Evolutionary conservation across 2,113 vertebrate species (phyloP).

Genomic region (Dromaius novaehollandiae): DNA sequence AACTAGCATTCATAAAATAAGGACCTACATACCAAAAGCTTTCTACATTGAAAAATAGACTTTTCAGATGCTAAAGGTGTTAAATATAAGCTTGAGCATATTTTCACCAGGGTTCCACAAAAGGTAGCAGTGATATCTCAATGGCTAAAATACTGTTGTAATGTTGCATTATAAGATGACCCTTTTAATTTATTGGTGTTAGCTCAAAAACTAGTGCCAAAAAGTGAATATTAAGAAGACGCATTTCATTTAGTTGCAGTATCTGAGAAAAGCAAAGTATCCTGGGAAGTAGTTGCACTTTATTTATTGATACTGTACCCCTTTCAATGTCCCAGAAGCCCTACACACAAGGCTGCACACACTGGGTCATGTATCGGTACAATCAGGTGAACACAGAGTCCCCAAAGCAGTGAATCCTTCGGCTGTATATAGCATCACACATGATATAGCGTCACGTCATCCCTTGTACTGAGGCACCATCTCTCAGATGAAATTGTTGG

Average conservation of each 20-base stretch:
- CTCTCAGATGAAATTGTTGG: background rate
- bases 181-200: background rate
- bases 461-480: background rate
- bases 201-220: background rate
- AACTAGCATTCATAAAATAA: slow-evolving; percentile 81
- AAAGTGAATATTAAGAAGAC: background rate
- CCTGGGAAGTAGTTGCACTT: background rate
- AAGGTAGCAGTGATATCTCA: background rate
- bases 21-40: slow-evolving; percentile 62
- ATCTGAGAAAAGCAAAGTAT: background rate
- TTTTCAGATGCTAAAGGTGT: slow-evolving; percentile 22
- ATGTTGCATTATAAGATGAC: background rate
- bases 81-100: background rate
- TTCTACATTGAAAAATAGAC: background rate
- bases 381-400: background rate
- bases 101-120: background rate
- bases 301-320: background rate
- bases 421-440: accelerated
- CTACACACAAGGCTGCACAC: background rate
- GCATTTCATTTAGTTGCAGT: background rate
- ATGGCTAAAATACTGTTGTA: background rate
- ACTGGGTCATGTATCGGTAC: accelerated
- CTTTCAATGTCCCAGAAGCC: background rate
- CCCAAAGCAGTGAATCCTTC: background rate
- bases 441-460: background rate